A percentile compares a stretch with the other conserved stretches of the same genome.
Evolutionary conservation across 1,140 invertebrate species (phyloP).

Genomic region (Mercenaria mercenaria): DNA sequence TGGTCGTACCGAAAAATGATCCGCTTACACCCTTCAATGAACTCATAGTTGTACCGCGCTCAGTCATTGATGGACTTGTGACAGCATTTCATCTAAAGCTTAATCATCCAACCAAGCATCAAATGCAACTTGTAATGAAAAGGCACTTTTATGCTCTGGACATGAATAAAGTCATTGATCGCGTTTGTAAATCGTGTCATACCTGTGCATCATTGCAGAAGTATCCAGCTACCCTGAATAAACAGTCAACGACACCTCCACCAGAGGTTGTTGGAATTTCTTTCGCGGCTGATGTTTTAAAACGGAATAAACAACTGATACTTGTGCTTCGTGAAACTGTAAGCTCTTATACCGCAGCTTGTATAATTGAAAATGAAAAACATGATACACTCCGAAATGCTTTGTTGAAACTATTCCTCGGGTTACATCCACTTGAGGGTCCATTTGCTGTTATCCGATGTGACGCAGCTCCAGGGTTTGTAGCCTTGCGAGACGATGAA

Average conservation of each 20-base stretch:
- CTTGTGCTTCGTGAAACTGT: slow-evolving; percentile 50
- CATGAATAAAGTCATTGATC: not conserved
- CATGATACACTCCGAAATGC: slow-evolving; percentile 32
- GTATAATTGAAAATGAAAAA: slow-evolving; percentile 48
- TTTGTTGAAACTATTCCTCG: not conserved
- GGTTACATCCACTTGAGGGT: slow-evolving; percentile 48
- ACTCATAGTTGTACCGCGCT: slow-evolving; percentile 65
- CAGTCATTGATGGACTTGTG: slow-evolving; percentile 63
- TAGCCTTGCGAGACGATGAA: too few relatives aligned
- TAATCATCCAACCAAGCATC: slow-evolving; percentile 62
- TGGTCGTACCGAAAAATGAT: slow-evolving; percentile 47
- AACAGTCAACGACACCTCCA: slow-evolving; percentile 26
- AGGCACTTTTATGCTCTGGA: slow-evolving; percentile 69
- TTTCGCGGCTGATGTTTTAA: slow-evolving; percentile 63
- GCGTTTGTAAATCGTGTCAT: slow-evolving; percentile 48
- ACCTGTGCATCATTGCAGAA: slow-evolving; percentile 53
- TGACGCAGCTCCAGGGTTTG: too few relatives aligned
- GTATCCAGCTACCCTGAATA: not conserved
- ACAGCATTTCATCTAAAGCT: slow-evolving; percentile 70
- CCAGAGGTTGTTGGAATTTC: not conserved
- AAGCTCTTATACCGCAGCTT: slow-evolving; percentile 43
- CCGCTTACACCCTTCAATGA: not conserved
- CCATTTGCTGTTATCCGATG: slow-evolving; percentile 34
- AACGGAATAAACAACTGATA: slow-evolving; percentile 50
- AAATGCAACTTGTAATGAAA: slow-evolving; percentile 60